A percentile compares a stretch with the other conserved stretches of the same genome.
Conservation (phyloP, 1,140 invertebrate species). For the Cotesia chilonis region DNA sequence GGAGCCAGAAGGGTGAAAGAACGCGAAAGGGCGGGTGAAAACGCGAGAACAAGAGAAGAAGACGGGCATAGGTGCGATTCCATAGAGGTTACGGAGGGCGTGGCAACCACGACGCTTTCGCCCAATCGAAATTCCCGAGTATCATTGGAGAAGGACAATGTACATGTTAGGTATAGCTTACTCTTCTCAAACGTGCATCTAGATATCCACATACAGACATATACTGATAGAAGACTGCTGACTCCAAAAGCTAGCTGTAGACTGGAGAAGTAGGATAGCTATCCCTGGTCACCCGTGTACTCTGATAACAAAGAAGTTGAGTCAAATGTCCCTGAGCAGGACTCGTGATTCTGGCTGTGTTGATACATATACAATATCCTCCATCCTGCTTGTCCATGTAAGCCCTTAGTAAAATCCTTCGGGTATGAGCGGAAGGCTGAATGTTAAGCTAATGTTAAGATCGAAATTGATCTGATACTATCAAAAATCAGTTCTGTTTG, state of each 20-base stretch:
- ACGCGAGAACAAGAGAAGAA: slow-evolving; percentile 33
- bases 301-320: slow-evolving; percentile 45
- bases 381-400: too few species aligned
- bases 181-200: slow-evolving; percentile 19
- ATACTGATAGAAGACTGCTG: not conserved
- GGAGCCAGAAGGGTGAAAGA: slow-evolving; percentile 32
- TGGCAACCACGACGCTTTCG: slow-evolving; percentile 60
- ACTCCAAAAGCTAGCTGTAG: not conserved
- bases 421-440: too few species aligned
- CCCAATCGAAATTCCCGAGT: slow-evolving; percentile 60
- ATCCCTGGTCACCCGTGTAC: slow-evolving; percentile 28
- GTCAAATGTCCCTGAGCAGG: not conserved
- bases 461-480: too few species aligned
- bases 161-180: slow-evolving; percentile 42
- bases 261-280: slow-evolving; percentile 4
- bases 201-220: slow-evolving; percentile 5
- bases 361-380: too few species aligned
- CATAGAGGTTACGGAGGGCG: slow-evolving; percentile 60
- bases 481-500: too few species aligned
- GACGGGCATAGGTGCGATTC: slow-evolving; percentile 52
- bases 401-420: too few species aligned
- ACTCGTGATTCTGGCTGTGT: not conserved
- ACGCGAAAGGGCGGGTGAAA: slow-evolving; percentile 34
- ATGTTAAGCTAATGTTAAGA: too few species aligned
- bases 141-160: slow-evolving; percentile 62